A percentile compares a stretch with the other conserved stretches of the same genome.
Conservation (phyloP, 2,113 vertebrate genomes). For the Ramphastos sulfuratus region DNA sequence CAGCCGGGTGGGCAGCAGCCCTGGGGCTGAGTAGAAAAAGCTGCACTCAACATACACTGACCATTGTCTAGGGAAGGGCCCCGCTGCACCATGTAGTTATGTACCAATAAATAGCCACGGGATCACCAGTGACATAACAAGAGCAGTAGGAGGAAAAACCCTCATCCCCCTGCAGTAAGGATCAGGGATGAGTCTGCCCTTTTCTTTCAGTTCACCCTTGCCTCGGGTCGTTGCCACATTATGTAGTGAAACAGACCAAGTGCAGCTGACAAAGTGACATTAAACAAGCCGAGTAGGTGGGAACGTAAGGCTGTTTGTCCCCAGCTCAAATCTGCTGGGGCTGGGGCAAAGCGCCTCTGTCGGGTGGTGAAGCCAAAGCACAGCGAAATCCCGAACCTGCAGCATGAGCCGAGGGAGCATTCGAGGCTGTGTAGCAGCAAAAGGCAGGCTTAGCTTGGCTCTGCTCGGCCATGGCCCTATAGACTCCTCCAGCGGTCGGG, state of each 20-base stretch:
- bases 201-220: background rate
- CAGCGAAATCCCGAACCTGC: background rate
- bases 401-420: background rate
- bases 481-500: background rate
- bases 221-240: fast-evolving
- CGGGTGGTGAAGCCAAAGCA: background rate
- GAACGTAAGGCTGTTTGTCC: background rate
- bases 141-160: background rate
- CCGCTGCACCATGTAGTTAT: fast-evolving
- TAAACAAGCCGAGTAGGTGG: background rate
- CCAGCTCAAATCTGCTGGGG: background rate
- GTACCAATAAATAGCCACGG: background rate
- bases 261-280: background rate
- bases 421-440: fast-evolving
- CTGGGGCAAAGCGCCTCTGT: too few relatives aligned
- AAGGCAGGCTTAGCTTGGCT: background rate
- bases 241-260: background rate
- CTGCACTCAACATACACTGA: too few relatives aligned
- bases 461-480: fast-evolving
- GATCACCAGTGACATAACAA: background rate
- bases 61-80: background rate
- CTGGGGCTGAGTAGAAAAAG: background rate
- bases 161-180: background rate
- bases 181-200: background rate
- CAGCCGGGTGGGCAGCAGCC: background rate